Conservation (phyloP, 2,888 invertebrate species). For the Drosophila ezoana region DNA sequence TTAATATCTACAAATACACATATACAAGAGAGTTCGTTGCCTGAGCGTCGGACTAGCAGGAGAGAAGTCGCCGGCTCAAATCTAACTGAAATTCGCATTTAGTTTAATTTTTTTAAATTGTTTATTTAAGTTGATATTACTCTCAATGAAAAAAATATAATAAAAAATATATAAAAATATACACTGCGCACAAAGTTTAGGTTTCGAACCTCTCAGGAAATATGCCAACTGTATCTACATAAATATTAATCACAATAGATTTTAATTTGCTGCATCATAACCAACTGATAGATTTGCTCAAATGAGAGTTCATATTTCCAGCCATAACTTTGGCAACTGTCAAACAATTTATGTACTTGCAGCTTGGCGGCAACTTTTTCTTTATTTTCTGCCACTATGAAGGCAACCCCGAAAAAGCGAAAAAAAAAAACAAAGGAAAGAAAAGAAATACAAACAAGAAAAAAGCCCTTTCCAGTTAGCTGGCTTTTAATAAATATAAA, state of each 20-base stretch:
- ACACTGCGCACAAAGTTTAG: too few relatives aligned
- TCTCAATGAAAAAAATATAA: too few relatives aligned
- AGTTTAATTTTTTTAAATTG: too few relatives aligned
- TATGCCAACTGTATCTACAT: slow-evolving; percentile 16
- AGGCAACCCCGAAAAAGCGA: slow-evolving; percentile 14
- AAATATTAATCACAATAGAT: slow-evolving; percentile 64
- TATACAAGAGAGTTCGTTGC: too few relatives aligned
- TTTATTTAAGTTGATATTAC: too few relatives aligned
- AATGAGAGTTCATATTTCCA: slow-evolving; percentile 16
- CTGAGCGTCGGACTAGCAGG: too few relatives aligned
- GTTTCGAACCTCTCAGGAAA: too few relatives aligned
- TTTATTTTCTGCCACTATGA: slow-evolving; percentile 12
- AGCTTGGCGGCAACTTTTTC: slow-evolving; percentile 24
- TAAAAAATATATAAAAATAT: too few relatives aligned
- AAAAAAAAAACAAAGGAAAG: not conserved
- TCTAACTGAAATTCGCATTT: too few relatives aligned
- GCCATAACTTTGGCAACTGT: slow-evolving; percentile 51
- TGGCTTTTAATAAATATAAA: slow-evolving; percentile 78
- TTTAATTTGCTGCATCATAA: slow-evolving; percentile 38
- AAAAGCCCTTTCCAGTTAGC: slow-evolving; percentile 43
- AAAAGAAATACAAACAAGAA: slow-evolving; percentile 10
- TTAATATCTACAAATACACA: not conserved
- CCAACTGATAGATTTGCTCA: slow-evolving; percentile 24
- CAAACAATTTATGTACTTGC: slow-evolving; percentile 46
- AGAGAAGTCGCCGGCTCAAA: too few relatives aligned